phyloP scores from a whole-genome alignment of 2,113 vertebrate species.

The Nycticryphes semicollaris region DNA sequence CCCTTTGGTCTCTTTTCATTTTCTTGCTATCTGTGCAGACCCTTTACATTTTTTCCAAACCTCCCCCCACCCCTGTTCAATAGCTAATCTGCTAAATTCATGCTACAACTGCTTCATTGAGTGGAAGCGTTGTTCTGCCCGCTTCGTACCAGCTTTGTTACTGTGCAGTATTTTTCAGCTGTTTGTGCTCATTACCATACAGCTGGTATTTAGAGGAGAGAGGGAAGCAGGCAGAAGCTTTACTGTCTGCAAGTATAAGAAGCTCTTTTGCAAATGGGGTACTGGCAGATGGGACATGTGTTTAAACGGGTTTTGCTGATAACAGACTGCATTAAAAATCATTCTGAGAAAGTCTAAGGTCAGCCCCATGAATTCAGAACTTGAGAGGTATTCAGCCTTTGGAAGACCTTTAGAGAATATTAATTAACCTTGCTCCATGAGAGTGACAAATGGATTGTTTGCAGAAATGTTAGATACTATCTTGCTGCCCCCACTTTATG shows the following conservation, averaged over 20 bases:
- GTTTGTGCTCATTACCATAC: constrained; percentile 96
- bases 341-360: constrained; percentile 84
- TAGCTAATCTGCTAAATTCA: constrained; percentile 91
- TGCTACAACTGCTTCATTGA: constrained; percentile 84
- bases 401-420: constrained; percentile 77
- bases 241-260: constrained; percentile 81
- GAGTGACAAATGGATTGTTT: constrained; percentile 64
- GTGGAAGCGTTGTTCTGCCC: constrained; percentile 84
- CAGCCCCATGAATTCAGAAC: constrained; percentile 79
- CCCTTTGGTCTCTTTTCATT: constrained; percentile 55
- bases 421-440: constrained; percentile 67
- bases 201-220: constrained; percentile 92
- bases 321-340: constrained; percentile 84
- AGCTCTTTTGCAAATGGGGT: constrained; percentile 81
- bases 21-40: constrained; percentile 57
- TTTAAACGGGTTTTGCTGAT: constrained; percentile 86
- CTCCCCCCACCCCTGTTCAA: constrained; percentile 73
- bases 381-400: constrained; percentile 79
- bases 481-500: neutral
- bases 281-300: constrained; percentile 90
- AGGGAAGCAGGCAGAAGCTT: constrained; percentile 82
- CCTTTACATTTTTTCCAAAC: constrained; percentile 36
- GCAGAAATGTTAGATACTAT: constrained; percentile 25
- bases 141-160: constrained; percentile 87
- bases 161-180: constrained; percentile 86